Base-by-base conservation (phyloP, 2,888 invertebrate genomes). In the Melinopterus prodromus region DNA sequence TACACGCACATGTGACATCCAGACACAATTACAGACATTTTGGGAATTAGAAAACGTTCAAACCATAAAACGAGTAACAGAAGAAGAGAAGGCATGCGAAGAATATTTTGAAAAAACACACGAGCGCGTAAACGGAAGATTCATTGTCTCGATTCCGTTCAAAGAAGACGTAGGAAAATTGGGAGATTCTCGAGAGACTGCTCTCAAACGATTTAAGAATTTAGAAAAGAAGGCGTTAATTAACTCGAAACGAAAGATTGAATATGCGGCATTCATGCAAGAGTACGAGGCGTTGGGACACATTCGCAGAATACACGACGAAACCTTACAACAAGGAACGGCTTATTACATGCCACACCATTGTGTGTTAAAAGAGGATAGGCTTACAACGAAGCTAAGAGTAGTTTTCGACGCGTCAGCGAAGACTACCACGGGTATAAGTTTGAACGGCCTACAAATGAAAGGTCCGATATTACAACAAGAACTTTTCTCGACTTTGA, bases 1-100 rank as follows among this genome's bases (percentile, higher is more conserved):
- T 36, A 9, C 77, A 6, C 69, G 35, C 69, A 36, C 16, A 16
- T n/a, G 26, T n/a, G 78, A 71, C 14, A 53, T 78, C 7, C 71
- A 78, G 53, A 16, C 26, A 15, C 69, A 75, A 14, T 9, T 75
- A 16, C 69, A 69, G 69, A 53, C 16, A 80, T 70, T 74, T 69
- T 80, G 78, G 80, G 78, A 80, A 26, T 16, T 80, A 69, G 80
- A 80, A 26, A 69, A 72, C 4, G 15, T 70, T 4, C 16, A 77
- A 35, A n/a, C 15, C 16, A 3, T 35, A 16, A 76, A 74, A 69
- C 74, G n/a, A 12, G 5, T 12, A 2, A 76, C 74, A 0, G 38
- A 16, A 53, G 78, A 78, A 75, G 78, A 78, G 16, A 14, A 78
- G 16, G n/a, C 26, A 16, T 76, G 78, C 16, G 75, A 78, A 69